Base-by-base conservation (phyloP, 1,140 invertebrate genomes). In the Cylas formicarius region DNA sequence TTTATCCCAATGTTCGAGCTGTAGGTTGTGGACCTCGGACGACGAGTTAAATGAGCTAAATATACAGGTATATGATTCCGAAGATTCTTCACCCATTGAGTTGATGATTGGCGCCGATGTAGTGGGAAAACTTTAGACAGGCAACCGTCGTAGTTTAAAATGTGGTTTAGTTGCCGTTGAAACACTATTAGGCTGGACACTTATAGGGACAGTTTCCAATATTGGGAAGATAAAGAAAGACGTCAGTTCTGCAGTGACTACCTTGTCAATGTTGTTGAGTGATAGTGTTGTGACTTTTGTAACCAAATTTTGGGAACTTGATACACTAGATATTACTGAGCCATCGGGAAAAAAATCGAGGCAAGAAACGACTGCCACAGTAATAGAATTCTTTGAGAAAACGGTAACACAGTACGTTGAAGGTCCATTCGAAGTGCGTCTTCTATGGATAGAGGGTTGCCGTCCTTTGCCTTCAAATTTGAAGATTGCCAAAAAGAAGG, bases 91-190 rank as follows among this genome's bases (percentile, higher is more conserved):
- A 21, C 45, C 42, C 2, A 55, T 64, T n/a, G 17, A 45, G 2
- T 8, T 58, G 5, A 26, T 65, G 9, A 60, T 63, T 21, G 61
- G 57, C 2, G 49, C 58, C 7, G 56, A 66, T 34, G 22, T 64
- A 13, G 47, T 47, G 4, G 60, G 53, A 14, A 60, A 55, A 44
- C 35, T 64, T 4, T 31, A 59, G 0, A 65, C 65, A 0, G 51
- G 41, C 3, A n/a, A 19, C 21, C 23, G 37, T 8, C 19, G 55
- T 10, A 2, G 26, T 5, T 35, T 57, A 14, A 20, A 23, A 35
- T 32, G 35, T 46, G 52, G 59, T 2, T 31, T 48, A 3, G 44
- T 36, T 0, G 60, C 57, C 1, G 42, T 63, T 0, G 57, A 66
- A 38, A 58, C 61, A 8, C 19, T 10, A 10, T 34, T 65, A 0